Evolutionary conservation across 2,797 vertebrate species (phyloP), one percentile per base, ranked within the genome.

Genomic region (Premnoplex brunnescens): DNA sequence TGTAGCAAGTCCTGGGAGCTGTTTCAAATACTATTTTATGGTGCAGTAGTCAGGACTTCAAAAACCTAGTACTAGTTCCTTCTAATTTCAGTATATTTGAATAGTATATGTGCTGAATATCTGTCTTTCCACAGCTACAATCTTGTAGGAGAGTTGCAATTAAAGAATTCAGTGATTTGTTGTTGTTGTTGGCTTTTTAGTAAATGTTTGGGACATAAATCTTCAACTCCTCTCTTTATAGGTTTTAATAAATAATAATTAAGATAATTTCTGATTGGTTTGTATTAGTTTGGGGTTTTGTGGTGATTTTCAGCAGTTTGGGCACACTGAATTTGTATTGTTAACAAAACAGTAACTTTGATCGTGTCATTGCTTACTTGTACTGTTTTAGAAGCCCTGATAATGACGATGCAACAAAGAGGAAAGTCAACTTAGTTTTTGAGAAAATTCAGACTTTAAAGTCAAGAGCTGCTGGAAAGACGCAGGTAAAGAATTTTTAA

Each of bases 371-470:
- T 62, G 39, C 19, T 63, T 79, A 58, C 41, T 95, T 89, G 10
- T 51, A 9, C 49, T 67, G 49, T 64, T 96, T 89, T 96, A 99
- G 99, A 93, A 99, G 98, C 96, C 97, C 95, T 3, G 99, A 99
- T 96, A 99, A 98, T 24, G 99, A 99, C 6, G 99, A 99, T 97
- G 98, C 98, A 3, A 99, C 99, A 2, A 99, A 99, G 97, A 98
- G 98, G 94, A 99, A 99, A 97, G 99, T 99, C 96, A 99, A 99
- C 97, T 97, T 99, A 62, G 99, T 99, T 88, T 99, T 99, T 97
- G 99, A 99, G 98, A 99, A 99, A 98, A 99, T 99, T 95, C 99
- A 99, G 97, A 99, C 99, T 10, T 96, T 99, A 95, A 99, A 99
- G 97, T 99, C 99, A 86, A 98, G 99, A 92, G 99, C 99, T 76